A percentile compares a stretch with the other conserved stretches of the same genome.
phyloP scores from a whole-genome alignment of 2,888 invertebrate genomes.

The Halictus quadricinctus region DNA sequence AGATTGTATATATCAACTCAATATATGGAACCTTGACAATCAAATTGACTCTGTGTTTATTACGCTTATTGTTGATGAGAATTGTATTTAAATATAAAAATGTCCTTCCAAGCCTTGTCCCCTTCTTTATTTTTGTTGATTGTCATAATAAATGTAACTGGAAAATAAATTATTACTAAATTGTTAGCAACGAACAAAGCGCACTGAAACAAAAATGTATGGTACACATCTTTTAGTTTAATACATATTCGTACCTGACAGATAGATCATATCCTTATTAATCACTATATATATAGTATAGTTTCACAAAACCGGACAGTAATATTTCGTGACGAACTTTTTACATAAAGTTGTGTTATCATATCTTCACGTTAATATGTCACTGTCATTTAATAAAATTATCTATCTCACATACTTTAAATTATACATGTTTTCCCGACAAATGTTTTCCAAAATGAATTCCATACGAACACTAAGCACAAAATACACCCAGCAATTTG shows the following conservation, averaged over 20 bases:
- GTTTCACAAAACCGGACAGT: neutral
- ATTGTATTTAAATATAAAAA: neutral
- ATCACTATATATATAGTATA: neutral
- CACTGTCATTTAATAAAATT: neutral
- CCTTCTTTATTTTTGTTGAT: neutral
- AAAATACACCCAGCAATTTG: conserved; percentile 4
- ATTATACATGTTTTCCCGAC: neutral
- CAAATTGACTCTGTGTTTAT: neutral
- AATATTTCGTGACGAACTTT: neutral
- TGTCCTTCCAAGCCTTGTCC: neutral
- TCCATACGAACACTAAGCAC: neutral
- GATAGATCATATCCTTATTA: neutral
- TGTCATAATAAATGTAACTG: neutral
- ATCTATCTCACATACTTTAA: neutral
- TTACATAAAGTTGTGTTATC: neutral
- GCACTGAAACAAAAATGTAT: neutral
- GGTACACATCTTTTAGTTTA: neutral
- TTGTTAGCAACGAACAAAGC: neutral
- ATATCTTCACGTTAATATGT: neutral
- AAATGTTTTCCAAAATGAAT: neutral
- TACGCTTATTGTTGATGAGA: neutral
- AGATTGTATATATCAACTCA: no score
- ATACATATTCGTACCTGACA: conserved; percentile 3
- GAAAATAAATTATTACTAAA: neutral
- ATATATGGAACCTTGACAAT: conserved; percentile 15